Evolutionary conservation across 2,797 vertebrate species (phyloP), one percentile per base, ranked within the genome.

Genomic region (Cetoscarus ocellatus): DNA sequence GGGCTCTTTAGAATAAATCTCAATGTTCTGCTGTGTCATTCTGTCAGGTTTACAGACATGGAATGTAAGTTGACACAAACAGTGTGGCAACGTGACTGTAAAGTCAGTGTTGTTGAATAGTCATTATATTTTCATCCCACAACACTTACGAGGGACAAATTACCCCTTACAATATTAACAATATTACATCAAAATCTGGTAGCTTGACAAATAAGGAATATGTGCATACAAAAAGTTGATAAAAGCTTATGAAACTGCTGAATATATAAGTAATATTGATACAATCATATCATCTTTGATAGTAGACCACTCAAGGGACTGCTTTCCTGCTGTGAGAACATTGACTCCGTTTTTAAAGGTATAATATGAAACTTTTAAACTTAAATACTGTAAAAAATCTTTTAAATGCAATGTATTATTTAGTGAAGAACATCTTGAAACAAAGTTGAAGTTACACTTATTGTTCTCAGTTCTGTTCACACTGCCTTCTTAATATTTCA

Each of bases 31-130:
- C 50, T 51, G 1, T 12, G 7, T 10, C 27, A 27, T 51, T 1
- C 6, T 13, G 9, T 64, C 3, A n/a, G 6, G 47, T 47, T 18
- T 51, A 38, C 47, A 53, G 11, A 12, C 19, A n/a, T 70, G 52
- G 61, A 79, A 67, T 74, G 57, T 70, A 18, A 70, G 17, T 13
- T 47, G 51, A 51, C 36, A 40, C n/a, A 39, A 70, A 18, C 38
- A 38, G 35, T 35, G 19, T 34, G 43, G 14, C 1, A 18, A 7
- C 15, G 19, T 10, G 44, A 5, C n/a, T 43, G 44, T 55, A 12
- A 36, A 5, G 15, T 50, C 43, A n/a, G 19, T 3, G 5, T 56
- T 49, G 13, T 43, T 47, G 1, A 11, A 1, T 40, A 57, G 35
- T 55, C 44, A 11, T 9, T n/a, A 17, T 35, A n/a, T 38, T 35